These are phyloP conservation scores for Halcyon chelicuti DNA, from an alignment of 2,797 vertebrate species.

Conservation along the genomic window DNA sequence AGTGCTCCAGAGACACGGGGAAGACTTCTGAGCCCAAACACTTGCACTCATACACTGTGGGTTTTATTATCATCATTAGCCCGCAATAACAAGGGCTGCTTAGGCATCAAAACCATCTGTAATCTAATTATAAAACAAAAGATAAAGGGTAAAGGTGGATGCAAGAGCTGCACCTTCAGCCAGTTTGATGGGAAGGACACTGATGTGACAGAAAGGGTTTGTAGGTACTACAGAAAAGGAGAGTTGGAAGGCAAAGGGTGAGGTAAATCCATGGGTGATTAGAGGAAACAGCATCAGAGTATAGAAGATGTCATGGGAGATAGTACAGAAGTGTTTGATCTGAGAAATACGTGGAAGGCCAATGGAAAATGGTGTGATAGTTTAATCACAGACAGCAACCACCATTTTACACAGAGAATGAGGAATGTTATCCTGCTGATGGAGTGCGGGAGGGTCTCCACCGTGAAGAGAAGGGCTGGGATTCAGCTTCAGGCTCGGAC, in stretches of 20 bases:
- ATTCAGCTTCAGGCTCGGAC: background rate
- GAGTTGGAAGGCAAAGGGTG: background rate
- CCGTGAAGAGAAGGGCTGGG: background rate
- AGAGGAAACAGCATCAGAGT: background rate
- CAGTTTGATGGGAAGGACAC: background rate
- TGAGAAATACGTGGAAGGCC: background rate
- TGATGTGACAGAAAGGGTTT: background rate
- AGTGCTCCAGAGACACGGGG: background rate
- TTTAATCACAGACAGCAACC: background rate
- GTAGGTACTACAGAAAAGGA: background rate
- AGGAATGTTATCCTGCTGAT: background rate
- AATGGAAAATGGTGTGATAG: background rate
- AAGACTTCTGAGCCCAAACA: fast-evolving
- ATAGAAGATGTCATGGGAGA: background rate
- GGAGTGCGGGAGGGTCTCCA: background rate
- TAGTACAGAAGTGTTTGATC: background rate
- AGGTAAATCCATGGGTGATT: background rate
- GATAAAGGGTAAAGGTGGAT: background rate
- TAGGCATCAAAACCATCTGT: background rate
- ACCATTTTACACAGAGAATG: background rate
- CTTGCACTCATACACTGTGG: fast-evolving
- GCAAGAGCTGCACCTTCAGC: background rate
- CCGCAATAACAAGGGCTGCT: background rate
- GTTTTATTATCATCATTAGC: background rate
- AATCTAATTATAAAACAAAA: background rate